Evolutionary conservation across 1,140 invertebrate species (phyloP), one percentile per base, ranked within the genome.

Genomic region (Choristoneura fumiferana): DNA sequence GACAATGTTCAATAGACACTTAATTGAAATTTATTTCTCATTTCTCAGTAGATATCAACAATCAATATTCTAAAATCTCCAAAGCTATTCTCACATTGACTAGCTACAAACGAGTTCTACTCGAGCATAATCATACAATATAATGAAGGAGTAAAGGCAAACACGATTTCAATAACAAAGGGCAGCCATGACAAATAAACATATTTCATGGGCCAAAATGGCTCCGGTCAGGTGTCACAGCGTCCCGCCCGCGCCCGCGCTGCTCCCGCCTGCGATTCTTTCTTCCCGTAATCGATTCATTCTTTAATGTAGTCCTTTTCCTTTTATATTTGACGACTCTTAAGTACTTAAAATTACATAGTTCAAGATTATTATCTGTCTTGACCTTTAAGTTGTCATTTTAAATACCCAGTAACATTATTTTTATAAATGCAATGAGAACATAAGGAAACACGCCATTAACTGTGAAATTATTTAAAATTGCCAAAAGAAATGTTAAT

Each of bases 81-180:
- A 67, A 76, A 75, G 73, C 84, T 83, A 85, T 88, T 86, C 78
- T 80, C 79, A 74, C 76, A 80, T 83, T 75, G 82, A 81, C 62
- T 71, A 65, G 74, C 78, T 71, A 87, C 75, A 87, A 85, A 89
- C 86, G 75, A 77, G 86, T 84, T 87, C 68, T 72, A 77, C 69
- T 64, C 60, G 65, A 74, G 78, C 76, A 87, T 85, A 89, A 84
- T 86, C 86, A 81, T 86, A 89, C 81, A 89, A 89, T 86, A 85
- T 88, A 86, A 87, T 84, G 80, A 84, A 84, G 81, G 78, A 84
- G 82, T 84, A 78, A 85, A 88, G 84, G 79, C 81, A 89, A 89
- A 89, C 86, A 89, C 73, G 78, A 89, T 89, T 89, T 89, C 82
- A 89, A 89, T 89, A 89, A 89, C 86, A 89, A 89, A 88, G 75